Base-by-base conservation (phyloP, 2,888 invertebrate species). In the Malacosoma neustria region DNA sequence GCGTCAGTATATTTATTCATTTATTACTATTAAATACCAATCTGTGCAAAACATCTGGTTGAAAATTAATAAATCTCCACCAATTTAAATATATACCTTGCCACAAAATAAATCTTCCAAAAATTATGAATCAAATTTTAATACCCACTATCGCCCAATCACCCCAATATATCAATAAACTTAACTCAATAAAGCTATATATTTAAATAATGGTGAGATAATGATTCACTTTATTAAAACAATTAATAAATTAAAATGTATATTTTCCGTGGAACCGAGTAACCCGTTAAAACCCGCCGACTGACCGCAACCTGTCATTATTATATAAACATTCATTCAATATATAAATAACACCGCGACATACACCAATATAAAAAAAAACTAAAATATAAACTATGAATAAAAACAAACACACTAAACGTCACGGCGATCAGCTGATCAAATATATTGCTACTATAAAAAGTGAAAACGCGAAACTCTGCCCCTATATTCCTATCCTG, bases 381-480 rank as follows among this genome's bases (percentile, higher is more conserved):
- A 64, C 69, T 67, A 66, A 70, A 73, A 71, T 81, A 82, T 84
- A 84, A 81, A 82, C 84, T 84, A 85, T 80, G 72, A 82, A 81
- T 81, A 80, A 73, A 72, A 77, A 76, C 79, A 72, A 70, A 72
- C 69, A 59, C 22, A 72, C 72, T 82, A 81, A 84, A 84, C 79
- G 85, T 84, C 84, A 80, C 71, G 64, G 55, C 80, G 85, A 85
- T 85, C 85, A 85, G 84, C 85, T 85, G 85, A 84, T 84, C 82
- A 84, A 84, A 84, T 84, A 85, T 81, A 85, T 82, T 79, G 77
- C 82, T 80, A 76, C 82, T 82, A 84, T 82, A 85, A 85, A 85
- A 84, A 85, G 84, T 84, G 85, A 85, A 84, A 85, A 82, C 82
- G 72, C 73, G 65, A 79, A 79, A 72, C 70, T 73, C 66, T 61